Evolutionary conservation across 2,113 vertebrate species (phyloP), one percentile per base, ranked within the genome.

Genomic region (Pholis gunnellus): DNA sequence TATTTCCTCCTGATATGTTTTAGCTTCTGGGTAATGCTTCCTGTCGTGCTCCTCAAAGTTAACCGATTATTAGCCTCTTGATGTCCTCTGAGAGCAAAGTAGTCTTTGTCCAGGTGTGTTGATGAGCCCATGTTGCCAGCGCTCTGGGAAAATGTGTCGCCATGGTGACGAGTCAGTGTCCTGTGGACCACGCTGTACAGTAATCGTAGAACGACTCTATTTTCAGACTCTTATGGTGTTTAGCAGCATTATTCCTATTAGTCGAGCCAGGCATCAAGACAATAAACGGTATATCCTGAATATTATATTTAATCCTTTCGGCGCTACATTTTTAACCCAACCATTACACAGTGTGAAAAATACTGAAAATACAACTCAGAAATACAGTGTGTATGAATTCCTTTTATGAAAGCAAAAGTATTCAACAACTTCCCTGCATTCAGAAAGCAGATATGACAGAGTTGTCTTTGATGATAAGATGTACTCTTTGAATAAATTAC

Each of bases 111-210:
- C 81, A 82, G 83, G 81, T 90, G 72, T 54, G 70, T 66, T 42
- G 69, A 73, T 75, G 29, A 86, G 69, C 34, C 40, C 36, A 9
- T 38, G 73, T 80, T 60, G 22, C 50, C 63, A 18, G n/a, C 0
- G 1, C 73, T 50, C 25, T 57, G 82, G 86, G 79, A 80, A 68
- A 86, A 85, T 79, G 78, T 87, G 93, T 92, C 80, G 18, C 90
- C 91, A 93, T 92, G 92, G 92, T 82, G 88, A 94, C 88, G 64
- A 63, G 54, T 90, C 87, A 54, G 73, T 82, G 83, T 86, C 91
- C 63, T 79, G 73, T 84, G 63, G 71, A 78, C 80, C 81, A 68
- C 9, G 10, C 72, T 46, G 38, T 59, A 40, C 34, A 42, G 69
- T 80, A n/a, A 27, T 63, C 54, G 73, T 71, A 85, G 77, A 77